Conservation (phyloP, 2,113 vertebrate species). For the Notarius quadriscutis region DNA sequence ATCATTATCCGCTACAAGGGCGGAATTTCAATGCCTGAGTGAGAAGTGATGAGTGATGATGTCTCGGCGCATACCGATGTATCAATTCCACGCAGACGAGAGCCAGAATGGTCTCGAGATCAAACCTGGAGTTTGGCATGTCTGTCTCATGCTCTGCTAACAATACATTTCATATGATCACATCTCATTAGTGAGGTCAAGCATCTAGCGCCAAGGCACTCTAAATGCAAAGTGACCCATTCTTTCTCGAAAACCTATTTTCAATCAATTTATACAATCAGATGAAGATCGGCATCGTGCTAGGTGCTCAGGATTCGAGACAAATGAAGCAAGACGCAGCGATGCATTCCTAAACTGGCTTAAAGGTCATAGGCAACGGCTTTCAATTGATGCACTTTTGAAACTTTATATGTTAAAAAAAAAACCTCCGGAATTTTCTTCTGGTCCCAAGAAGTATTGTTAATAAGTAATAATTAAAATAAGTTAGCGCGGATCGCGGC, state of each 20-base stretch:
- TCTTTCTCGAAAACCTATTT: constrained; percentile 33
- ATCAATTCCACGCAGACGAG: constrained; percentile 47
- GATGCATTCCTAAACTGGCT: background rate
- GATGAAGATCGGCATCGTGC: constrained; percentile 23
- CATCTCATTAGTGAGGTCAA: constrained; percentile 63
- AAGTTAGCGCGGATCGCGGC: no score
- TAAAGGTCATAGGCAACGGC: no score
- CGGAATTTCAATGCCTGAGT: constrained; percentile 47
- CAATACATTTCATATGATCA: constrained; percentile 56
- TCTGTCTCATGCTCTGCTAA: constrained; percentile 51
- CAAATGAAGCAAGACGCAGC: background rate
- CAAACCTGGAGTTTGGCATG: constrained; percentile 30
- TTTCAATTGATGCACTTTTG: no score
- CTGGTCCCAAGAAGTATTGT: no score
- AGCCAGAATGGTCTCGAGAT: constrained; percentile 18
- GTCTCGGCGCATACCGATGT: constrained; percentile 1
- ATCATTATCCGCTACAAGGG: constrained; percentile 30
- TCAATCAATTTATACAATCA: constrained; percentile 25
- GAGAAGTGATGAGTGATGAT: constrained; percentile 47
- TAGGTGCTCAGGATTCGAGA: background rate
- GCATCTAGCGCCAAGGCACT: constrained; percentile 38
- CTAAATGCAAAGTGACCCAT: constrained; percentile 37
- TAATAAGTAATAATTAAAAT: no score
- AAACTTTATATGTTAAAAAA: no score
- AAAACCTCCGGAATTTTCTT: no score